A percentile compares a stretch with the other conserved stretches of the same genome.
phyloP scores from a whole-genome alignment of 2,797 vertebrate species.

The Ctenopoma kingsleyae region DNA sequence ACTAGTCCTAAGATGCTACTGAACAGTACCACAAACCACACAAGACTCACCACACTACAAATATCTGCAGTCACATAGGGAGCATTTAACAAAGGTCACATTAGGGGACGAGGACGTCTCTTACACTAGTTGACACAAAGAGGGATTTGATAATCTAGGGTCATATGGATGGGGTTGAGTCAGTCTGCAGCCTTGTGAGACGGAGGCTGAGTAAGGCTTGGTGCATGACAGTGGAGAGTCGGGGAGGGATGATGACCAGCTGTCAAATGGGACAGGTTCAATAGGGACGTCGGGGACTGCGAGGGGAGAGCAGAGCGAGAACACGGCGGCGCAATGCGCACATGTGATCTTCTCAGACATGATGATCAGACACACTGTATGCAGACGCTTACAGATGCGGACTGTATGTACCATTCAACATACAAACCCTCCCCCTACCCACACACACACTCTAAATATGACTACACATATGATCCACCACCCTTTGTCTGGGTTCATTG shows the following conservation, averaged over 20 bases:
- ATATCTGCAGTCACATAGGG: slow-evolving; percentile 66
- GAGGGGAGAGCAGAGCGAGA: slow-evolving; percentile 10
- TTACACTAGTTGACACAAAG: slow-evolving; percentile 64
- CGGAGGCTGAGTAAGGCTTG: slow-evolving; percentile 21
- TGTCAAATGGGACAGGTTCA: slow-evolving; percentile 65
- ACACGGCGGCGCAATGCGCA: slow-evolving; percentile 66
- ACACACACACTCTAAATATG: slow-evolving; percentile 15
- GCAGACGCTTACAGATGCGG: slow-evolving; percentile 18
- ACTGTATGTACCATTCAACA: slow-evolving; percentile 41
- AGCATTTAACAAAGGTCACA: slow-evolving; percentile 69
- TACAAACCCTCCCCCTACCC: neutral
- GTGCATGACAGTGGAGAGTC: slow-evolving; percentile 39
- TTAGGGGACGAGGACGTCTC: slow-evolving; percentile 64
- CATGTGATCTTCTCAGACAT: slow-evolving; percentile 51
- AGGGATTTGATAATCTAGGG: slow-evolving; percentile 50
- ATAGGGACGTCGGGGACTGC: slow-evolving; percentile 52
- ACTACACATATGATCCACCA: slow-evolving; percentile 70
- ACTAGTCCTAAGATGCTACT: slow-evolving; percentile 28
- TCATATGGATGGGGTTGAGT: slow-evolving; percentile 46
- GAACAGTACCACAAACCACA: slow-evolving; percentile 23
- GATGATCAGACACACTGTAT: slow-evolving; percentile 45
- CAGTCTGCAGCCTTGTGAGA: slow-evolving; percentile 39
- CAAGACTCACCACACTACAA: slow-evolving; percentile 23
- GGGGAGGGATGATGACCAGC: slow-evolving; percentile 49
- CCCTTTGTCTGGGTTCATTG: slow-evolving; percentile 77